Percentiles rank a stretch among this genome's conserved stretches.
These are phyloP conservation scores for Limenitis arthemis DNA, from an alignment of 2,888 invertebrate genomes.

Conservation along the genomic window DNA sequence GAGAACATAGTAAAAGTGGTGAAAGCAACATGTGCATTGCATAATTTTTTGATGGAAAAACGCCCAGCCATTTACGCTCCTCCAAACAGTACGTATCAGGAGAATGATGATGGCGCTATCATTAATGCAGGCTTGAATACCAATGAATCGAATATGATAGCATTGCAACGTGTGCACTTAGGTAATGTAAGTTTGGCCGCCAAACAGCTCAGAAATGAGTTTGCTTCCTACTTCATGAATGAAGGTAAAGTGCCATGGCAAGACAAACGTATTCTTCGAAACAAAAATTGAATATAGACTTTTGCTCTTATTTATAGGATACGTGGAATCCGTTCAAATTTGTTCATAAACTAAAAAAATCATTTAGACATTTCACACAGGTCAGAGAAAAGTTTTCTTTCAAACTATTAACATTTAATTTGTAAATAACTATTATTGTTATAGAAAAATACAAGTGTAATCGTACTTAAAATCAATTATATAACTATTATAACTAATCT, in stretches of 20 bases:
- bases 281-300: too few relatives aligned
- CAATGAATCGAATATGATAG: constrained; percentile 1
- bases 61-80: background rate
- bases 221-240: constrained; percentile 2
- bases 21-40: background rate
- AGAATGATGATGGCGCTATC: background rate
- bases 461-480: too few relatives aligned
- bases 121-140: constrained; percentile 1
- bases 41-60: background rate
- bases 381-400: too few relatives aligned
- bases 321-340: too few relatives aligned
- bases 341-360: too few relatives aligned
- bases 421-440: too few relatives aligned
- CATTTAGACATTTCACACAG: too few relatives aligned
- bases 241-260: constrained; percentile 3
- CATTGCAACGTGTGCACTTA: background rate
- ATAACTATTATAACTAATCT: background rate
- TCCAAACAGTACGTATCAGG: constrained; percentile 1
- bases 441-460: too few relatives aligned
- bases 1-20: background rate
- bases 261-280: background rate
- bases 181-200: constrained; percentile 1
- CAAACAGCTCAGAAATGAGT: constrained; percentile 1
- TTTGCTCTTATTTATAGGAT: too few relatives aligned
- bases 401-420: too few relatives aligned